Conservation (phyloP, 2,113 vertebrate species). For the Bambusicola thoracicus region DNA sequence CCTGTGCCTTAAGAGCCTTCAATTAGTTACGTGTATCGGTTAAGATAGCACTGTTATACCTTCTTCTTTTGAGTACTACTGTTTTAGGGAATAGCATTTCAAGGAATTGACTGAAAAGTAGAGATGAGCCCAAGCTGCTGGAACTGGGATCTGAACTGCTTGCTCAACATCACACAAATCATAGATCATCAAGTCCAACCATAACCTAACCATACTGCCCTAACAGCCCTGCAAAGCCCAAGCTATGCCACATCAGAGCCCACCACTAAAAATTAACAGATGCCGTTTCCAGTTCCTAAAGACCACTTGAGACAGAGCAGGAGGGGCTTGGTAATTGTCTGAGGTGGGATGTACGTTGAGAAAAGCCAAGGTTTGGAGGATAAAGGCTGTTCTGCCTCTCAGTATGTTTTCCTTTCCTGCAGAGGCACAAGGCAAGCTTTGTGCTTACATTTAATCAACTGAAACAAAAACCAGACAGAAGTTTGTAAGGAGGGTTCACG, state of each 20-base stretch:
- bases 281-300: not conserved
- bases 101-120: not conserved
- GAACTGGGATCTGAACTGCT: not conserved
- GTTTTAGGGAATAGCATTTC: not conserved
- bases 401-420: not conserved
- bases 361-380: not conserved
- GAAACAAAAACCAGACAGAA: not conserved
- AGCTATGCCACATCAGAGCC: not conserved
- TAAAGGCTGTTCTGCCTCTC: not conserved
- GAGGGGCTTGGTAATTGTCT: not conserved
- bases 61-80: not conserved
- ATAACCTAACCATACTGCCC: too few relatives aligned
- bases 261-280: not conserved
- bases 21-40: not conserved
- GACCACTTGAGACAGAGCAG: not conserved
- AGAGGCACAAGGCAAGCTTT: not conserved
- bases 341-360: not conserved
- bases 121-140: not conserved
- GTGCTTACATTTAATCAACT: not conserved
- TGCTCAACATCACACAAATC: not conserved
- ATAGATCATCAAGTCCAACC: too few relatives aligned
- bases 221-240: not conserved
- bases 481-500: rapidly evolving
- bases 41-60: not conserved
- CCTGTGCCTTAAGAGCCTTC: not conserved